phyloP scores from a whole-genome alignment of 2,113 vertebrate species.

The Piaya cayana region DNA sequence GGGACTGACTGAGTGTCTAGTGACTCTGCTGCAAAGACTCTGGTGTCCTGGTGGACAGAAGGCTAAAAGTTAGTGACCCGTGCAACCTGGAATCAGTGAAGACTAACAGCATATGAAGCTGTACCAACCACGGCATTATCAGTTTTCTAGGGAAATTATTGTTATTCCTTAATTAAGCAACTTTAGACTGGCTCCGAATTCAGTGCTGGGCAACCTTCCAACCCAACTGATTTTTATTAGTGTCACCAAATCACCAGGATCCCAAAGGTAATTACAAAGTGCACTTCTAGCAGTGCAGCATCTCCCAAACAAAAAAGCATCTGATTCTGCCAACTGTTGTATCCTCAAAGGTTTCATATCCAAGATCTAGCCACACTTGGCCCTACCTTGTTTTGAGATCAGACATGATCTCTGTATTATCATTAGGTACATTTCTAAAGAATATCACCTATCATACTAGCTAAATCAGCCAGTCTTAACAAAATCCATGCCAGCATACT shows the following conservation, averaged over 20 bases:
- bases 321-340: background rate
- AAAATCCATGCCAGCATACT: conserved; percentile 28
- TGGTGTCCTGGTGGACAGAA: background rate
- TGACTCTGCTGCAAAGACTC: background rate
- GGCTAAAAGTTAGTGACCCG: background rate
- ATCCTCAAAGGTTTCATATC: background rate
- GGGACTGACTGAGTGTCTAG: background rate
- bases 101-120: background rate
- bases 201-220: background rate
- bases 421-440: background rate
- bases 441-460: background rate
- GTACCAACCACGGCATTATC: background rate
- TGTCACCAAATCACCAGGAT: background rate
- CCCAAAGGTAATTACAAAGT: background rate
- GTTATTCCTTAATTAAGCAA: background rate
- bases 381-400: background rate
- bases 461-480: background rate
- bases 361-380: background rate
- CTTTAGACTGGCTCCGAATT: background rate
- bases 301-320: background rate
- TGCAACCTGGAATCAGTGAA: fast-evolving
- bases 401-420: background rate
- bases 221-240: background rate
- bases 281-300: background rate
- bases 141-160: background rate